Evolutionary conservation across 1,140 invertebrate genomes (phyloP), one percentile per base, ranked within the genome.

Genomic region (Zaprionus taronus): DNA sequence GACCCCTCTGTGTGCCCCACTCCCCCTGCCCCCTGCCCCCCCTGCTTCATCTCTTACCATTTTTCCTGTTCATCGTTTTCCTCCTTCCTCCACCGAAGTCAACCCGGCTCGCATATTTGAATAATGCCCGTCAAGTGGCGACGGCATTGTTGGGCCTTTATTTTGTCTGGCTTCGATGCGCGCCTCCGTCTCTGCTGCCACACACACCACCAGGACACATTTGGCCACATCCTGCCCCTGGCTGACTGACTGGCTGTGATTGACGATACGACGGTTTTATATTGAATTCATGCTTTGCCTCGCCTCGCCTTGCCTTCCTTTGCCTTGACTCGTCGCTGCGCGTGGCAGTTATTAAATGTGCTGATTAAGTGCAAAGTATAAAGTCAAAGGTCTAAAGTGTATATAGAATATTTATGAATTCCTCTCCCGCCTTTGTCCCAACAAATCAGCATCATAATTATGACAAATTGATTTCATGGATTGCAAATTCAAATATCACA

Each of bases 301-400:
- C 28, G 9, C 34, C 31, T 11, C 7, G 31, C 9, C 77, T 41
- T 41, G 31, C 9, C 77, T 41, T 41, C 38, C 24, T 22, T 11
- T 14, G 55, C 34, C 60, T 47, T 34, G 9, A 55, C 41, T 51
- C 63, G 53, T 61, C 69, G 62, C 68, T 81, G 85, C 84, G 72
- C 74, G 81, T 87, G 84, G 72, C 79, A 84, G 81, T 90, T 89
- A 89, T 89, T 84, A 89, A 89, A 90, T 81, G 75, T 72, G 77
- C 85, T 89, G 84, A 89, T 84, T 89, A 89, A 89, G 85, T 89
- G 80, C 55, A 84, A 89, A 84, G 75, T 69, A 73, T 73, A 89
- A 89, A 79, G 74, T 69, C 63, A 38, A 51, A 66, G 41, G 38
- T 70, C 66, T 31, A 53, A 51, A 56, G 55, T 47, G 31, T 65